Percentiles rank a stretch among this genome's conserved stretches.
phyloP scores from a whole-genome alignment of 2,797 vertebrate species.

The Urocyon cinereoargenteus region DNA sequence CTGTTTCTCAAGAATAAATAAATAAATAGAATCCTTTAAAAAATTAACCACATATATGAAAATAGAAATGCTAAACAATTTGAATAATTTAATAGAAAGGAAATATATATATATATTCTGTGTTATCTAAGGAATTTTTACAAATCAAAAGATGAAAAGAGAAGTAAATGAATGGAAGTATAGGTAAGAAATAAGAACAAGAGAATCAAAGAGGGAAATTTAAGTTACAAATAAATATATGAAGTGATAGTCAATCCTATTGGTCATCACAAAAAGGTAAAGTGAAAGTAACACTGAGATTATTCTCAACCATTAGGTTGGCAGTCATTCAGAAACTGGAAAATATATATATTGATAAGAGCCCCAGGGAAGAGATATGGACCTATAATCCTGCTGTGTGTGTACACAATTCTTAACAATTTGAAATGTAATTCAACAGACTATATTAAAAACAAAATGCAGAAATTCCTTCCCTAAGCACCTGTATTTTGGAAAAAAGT shows the following conservation, averaged over 20 bases:
- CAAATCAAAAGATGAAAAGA: not conserved
- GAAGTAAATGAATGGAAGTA: not conserved
- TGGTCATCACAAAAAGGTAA: not conserved
- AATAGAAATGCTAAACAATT: not conserved
- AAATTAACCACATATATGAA: not conserved
- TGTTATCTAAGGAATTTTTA: conserved; percentile 12
- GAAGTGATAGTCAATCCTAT: not conserved
- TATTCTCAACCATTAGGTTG: not conserved
- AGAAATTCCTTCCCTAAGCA: not conserved
- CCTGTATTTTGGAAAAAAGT: not conserved
- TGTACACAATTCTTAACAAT: not conserved
- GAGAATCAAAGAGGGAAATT: not conserved
- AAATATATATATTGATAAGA: not conserved
- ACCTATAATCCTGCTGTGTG: not conserved
- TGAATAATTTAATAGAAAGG: not conserved
- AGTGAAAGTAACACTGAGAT: not conserved
- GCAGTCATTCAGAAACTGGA: not conserved
- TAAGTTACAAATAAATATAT: not conserved
- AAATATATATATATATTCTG: not conserved
- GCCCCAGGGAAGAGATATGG: not conserved
- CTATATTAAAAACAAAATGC: not conserved
- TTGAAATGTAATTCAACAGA: not conserved
- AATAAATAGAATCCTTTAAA: not conserved
- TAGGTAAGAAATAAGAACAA: not conserved
- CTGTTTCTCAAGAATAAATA: too few species aligned